phyloP scores from a whole-genome alignment of 37 sponge, comb jelly and placozoan genomes.

The Theonella swinhoei region DNA sequence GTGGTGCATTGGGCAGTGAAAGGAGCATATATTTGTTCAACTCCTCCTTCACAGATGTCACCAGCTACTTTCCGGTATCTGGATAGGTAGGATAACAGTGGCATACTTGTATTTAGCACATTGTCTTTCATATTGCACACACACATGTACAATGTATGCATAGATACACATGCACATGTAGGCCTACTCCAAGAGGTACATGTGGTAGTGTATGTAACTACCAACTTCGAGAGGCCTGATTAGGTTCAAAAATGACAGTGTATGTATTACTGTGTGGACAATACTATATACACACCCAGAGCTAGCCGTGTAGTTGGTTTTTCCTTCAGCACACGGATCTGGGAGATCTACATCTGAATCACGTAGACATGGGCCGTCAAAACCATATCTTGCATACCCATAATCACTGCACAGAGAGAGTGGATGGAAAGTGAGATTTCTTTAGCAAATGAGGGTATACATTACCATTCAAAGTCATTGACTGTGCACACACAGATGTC shows the following conservation, averaged over 20 bases:
- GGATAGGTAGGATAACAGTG: too few species aligned
- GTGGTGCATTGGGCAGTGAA: background rate
- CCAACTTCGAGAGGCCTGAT: too few species aligned
- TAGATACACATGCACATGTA: too few species aligned
- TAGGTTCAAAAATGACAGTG: too few species aligned
- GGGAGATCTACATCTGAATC: constrained; percentile 23
- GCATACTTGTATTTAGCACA: background rate
- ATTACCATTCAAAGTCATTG: constrained; percentile 92
- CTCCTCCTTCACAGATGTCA: constrained; percentile 62
- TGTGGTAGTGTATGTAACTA: too few species aligned
- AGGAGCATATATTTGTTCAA: constrained; percentile 11
- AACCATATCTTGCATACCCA: constrained; percentile 36
- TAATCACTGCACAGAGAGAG: constrained; percentile 53
- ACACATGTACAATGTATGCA: too few species aligned
- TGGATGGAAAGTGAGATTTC: background rate
- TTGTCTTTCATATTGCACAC: too few species aligned
- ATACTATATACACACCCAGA: background rate
- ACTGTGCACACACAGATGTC: constrained; percentile 60
- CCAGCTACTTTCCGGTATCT: constrained; percentile 76
- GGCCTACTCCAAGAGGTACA: too few species aligned
- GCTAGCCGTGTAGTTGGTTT: background rate
- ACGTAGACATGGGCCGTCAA: constrained; percentile 47
- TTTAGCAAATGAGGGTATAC: constrained; percentile 7
- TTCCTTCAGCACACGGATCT: background rate
- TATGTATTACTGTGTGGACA: too few species aligned